These are phyloP conservation scores for Semotilus atromaculatus DNA, from an alignment of 2,797 vertebrate genomes.

Conservation along the genomic window DNA sequence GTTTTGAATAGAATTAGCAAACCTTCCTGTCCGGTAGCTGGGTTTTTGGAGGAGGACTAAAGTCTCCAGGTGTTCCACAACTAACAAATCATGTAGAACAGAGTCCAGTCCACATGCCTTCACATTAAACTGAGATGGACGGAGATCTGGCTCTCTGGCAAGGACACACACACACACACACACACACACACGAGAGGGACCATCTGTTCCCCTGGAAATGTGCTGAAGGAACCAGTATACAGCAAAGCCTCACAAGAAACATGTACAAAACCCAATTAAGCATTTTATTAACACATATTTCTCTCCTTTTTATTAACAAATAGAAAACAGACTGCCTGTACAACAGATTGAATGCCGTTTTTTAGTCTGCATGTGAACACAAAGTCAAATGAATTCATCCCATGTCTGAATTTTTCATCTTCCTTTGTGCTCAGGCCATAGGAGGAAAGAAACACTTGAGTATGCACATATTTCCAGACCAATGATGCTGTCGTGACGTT, in stretches of 20 bases:
- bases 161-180: background rate
- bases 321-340: conserved; percentile 95
- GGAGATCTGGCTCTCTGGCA: conserved; percentile 23
- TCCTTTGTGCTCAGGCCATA: conserved; percentile 70
- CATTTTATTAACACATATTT: conserved; percentile 93
- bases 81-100: conserved; percentile 8
- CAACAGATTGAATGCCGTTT: conserved; percentile 86
- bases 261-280: conserved; percentile 91
- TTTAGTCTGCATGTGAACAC: conserved; percentile 84
- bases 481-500: conserved; percentile 72
- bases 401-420: conserved; percentile 76
- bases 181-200: conserved; percentile 31
- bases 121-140: conserved; percentile 14
- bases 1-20: conserved; percentile 24
- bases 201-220: conserved; percentile 56
- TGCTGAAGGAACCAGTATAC: background rate
- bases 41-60: background rate
- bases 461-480: conserved; percentile 80
- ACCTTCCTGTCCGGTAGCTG: background rate
- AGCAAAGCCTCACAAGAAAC: conserved; percentile 41
- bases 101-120: conserved; percentile 13
- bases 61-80: conserved; percentile 26
- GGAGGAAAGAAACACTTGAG: conserved; percentile 71
- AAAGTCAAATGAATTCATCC: conserved; percentile 88
- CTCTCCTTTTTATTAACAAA: conserved; percentile 89